Conservation (phyloP, 2,797 vertebrate species). For the Myotis vivesi region DNA sequence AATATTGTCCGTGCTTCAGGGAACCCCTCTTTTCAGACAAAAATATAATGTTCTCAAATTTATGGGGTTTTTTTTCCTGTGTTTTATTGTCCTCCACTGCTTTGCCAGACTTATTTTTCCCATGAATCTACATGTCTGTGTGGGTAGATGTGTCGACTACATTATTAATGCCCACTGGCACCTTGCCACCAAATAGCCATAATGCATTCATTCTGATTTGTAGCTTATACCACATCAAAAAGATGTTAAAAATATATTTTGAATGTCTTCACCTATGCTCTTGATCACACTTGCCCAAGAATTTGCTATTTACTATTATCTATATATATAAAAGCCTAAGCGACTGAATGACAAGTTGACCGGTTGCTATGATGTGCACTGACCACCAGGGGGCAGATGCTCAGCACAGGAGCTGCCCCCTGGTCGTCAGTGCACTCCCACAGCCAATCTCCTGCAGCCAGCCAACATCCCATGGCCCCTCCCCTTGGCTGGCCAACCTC, state of each 20-base stretch:
- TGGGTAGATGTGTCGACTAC: not conserved
- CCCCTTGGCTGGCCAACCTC: too few species aligned
- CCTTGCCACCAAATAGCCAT: not conserved
- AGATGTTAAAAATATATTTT: slow-evolving; percentile 5
- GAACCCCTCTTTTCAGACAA: slow-evolving; percentile 56
- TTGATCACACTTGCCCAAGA: not conserved
- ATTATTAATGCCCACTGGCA: not conserved
- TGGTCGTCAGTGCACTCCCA: too few species aligned
- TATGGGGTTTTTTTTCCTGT: slow-evolving; percentile 16
- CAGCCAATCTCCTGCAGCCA: too few species aligned
- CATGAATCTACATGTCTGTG: not conserved
- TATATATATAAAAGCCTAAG: too few species aligned
- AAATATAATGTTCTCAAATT: slow-evolving; percentile 52
- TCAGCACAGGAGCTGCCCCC: too few species aligned
- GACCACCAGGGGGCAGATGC: too few species aligned
- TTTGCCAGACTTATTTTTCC: slow-evolving; percentile 54
- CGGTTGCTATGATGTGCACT: too few species aligned
- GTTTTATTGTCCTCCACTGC: not conserved
- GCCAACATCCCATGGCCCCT: too few species aligned
- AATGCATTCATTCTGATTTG: not conserved
- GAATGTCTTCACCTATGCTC: not conserved
- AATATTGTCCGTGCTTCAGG: slow-evolving; percentile 70
- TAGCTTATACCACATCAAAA: not conserved
- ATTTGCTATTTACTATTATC: slow-evolving; percentile 55
- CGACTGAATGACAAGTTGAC: too few species aligned